These are phyloP conservation scores for Colius striatus DNA, from an alignment of 2,113 vertebrate genomes.

Conservation along the genomic window DNA sequence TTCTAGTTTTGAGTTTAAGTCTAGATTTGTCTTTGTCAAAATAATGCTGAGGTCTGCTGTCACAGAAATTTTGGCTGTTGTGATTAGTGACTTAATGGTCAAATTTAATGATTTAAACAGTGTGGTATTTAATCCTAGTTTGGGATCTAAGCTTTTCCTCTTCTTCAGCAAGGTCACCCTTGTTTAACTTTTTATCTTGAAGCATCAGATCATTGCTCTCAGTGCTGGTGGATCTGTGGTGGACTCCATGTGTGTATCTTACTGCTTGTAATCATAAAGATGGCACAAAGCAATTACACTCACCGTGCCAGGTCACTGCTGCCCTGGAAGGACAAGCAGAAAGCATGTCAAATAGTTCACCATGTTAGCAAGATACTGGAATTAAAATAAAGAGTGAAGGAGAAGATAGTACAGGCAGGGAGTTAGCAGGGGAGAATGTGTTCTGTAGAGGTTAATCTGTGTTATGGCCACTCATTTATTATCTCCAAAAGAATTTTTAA, in stretches of 20 bases:
- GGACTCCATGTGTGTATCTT: fast-evolving
- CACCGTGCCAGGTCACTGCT: neutral
- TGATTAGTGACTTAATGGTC: neutral
- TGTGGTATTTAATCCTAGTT: neutral
- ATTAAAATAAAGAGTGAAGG: neutral
- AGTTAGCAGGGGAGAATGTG: neutral
- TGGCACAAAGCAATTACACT: neutral
- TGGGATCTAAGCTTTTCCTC: neutral
- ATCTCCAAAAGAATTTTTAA: neutral
- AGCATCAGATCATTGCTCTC: neutral
- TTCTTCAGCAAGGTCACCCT: neutral
- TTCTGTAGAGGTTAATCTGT: neutral
- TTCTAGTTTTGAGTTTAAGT: neutral
- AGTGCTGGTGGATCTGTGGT: too few species aligned
- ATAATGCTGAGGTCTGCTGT: neutral
- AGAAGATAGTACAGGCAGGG: neutral
- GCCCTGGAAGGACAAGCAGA: neutral
- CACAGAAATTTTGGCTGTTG: neutral
- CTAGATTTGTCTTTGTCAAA: neutral
- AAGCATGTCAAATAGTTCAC: neutral
- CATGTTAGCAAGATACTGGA: neutral
- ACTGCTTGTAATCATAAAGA: neutral
- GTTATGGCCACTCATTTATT: neutral
- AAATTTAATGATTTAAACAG: neutral
- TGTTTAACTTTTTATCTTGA: neutral